Conservation (phyloP, 1,140 invertebrate genomes). For the Tetragonula clypearis region DNA sequence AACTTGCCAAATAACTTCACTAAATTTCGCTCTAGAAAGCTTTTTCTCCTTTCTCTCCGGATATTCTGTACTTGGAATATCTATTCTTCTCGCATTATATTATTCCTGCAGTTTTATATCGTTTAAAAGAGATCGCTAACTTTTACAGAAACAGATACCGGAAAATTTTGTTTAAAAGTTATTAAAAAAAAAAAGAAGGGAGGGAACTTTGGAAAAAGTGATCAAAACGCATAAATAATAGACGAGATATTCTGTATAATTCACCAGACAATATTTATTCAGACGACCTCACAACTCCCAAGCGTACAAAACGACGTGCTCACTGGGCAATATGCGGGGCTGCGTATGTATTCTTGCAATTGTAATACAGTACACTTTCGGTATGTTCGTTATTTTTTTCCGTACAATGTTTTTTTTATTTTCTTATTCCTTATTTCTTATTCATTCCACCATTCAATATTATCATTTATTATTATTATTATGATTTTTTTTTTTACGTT, state of each 20-base stretch:
- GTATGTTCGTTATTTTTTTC: constrained; percentile 25
- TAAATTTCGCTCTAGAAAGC: not conserved
- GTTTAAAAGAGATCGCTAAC: not conserved
- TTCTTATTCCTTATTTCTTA: constrained; percentile 25
- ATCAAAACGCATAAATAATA: constrained; percentile 65
- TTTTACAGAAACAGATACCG: not conserved
- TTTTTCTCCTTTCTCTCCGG: not conserved
- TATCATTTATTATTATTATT: constrained; percentile 21
- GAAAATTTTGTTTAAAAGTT: too few relatives aligned
- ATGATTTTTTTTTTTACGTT: constrained; percentile 44
- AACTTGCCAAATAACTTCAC: not conserved
- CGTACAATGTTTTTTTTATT: constrained; percentile 43
- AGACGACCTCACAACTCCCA: constrained; percentile 86
- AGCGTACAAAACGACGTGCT: constrained; percentile 84
- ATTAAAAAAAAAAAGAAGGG: not conserved
- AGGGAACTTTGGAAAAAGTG: not conserved
- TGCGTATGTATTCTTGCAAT: constrained; percentile 75
- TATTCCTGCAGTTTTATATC: too few relatives aligned
- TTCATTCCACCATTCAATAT: constrained; percentile 34
- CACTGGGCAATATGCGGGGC: constrained; percentile 83
- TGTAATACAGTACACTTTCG: constrained; percentile 67
- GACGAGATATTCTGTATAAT: constrained; percentile 79
- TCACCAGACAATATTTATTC: constrained; percentile 88
- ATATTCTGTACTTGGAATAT: not conserved
- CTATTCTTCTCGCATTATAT: too few relatives aligned